Conservation (phyloP, 2,113 vertebrate species). For the Dicentrarchus labrax region DNA sequence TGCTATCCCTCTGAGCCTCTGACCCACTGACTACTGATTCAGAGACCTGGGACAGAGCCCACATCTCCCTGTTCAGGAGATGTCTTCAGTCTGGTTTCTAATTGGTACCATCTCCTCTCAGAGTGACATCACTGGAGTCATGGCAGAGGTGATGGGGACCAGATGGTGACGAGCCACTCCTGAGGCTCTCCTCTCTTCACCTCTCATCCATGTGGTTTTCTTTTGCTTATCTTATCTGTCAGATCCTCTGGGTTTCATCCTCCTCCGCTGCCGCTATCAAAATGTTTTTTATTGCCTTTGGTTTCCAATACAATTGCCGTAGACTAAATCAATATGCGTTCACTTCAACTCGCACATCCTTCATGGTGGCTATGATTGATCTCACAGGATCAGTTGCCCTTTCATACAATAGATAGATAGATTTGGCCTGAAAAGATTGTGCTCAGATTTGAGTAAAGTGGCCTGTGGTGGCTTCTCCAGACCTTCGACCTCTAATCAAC, state of each 20-base stretch:
- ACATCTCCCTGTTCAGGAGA: slow-evolving; percentile 52
- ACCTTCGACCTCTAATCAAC: slow-evolving; percentile 65
- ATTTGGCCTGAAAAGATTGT: slow-evolving; percentile 39
- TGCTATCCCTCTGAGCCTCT: slow-evolving; percentile 6
- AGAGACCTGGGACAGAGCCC: slow-evolving; percentile 35
- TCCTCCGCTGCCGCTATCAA: slow-evolving; percentile 19
- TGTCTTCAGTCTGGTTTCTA: slow-evolving; percentile 67
- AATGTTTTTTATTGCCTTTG: slow-evolving; percentile 56
- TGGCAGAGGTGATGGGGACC: slow-evolving; percentile 73
- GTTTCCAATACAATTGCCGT: slow-evolving; percentile 53
- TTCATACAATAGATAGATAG: slow-evolving; percentile 52
- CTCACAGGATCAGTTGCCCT: slow-evolving; percentile 51
- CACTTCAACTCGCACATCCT: slow-evolving; percentile 51
- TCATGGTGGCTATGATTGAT: slow-evolving; percentile 60
- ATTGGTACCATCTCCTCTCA: slow-evolving; percentile 77
- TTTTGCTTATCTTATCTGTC: slow-evolving; percentile 66
- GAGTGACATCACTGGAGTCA: slow-evolving; percentile 76
- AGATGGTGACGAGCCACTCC: slow-evolving; percentile 70
- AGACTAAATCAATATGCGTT: slow-evolving; percentile 69
- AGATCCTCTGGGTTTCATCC: slow-evolving; percentile 26
- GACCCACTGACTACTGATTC: slow-evolving; percentile 40
- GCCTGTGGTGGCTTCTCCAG: slow-evolving; percentile 57
- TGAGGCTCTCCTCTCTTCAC: slow-evolving; percentile 48
- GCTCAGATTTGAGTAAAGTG: slow-evolving; percentile 48
- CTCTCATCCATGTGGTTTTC: slow-evolving; percentile 55